phyloP scores from a whole-genome alignment of 2,797 vertebrate species.

The Pogonophryne albipinna region DNA sequence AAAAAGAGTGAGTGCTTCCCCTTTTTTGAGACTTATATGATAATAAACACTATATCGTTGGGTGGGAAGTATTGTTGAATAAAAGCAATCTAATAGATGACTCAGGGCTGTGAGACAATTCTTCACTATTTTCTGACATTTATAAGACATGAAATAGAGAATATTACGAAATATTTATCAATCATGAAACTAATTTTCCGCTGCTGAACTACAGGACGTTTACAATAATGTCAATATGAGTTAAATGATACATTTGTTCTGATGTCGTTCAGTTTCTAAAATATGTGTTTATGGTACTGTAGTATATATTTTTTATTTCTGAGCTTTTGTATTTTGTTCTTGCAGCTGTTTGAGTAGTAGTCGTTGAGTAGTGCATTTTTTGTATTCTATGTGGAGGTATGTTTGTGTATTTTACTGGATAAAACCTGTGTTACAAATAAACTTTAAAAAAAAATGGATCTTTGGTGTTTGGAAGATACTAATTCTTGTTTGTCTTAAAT shows the following conservation, averaged over 20 bases:
- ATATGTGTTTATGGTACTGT: conserved; percentile 1
- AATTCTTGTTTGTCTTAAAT: background rate
- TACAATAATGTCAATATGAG: background rate
- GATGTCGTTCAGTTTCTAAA: conserved; percentile 14
- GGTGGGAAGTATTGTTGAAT: background rate
- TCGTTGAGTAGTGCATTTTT: background rate
- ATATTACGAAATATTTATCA: background rate
- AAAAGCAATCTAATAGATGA: background rate
- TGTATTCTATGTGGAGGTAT: background rate
- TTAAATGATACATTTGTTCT: conserved; percentile 15
- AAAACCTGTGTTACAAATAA: conserved; percentile 23
- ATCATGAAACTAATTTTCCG: background rate
- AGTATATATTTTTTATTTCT: conserved; percentile 16
- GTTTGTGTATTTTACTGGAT: conserved; percentile 20
- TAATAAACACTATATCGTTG: background rate
- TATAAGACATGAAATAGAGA: background rate
- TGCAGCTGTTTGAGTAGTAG: background rate
- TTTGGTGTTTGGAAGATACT: conserved; percentile 8
- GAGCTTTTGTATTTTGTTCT: conserved; percentile 26
- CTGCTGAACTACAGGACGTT: background rate
- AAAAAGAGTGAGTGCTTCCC: background rate
- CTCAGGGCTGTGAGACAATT: background rate
- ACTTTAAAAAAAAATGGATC: conserved; percentile 5
- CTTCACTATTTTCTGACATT: background rate
- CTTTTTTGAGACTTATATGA: background rate